These are phyloP conservation scores for Spea multiplicata DNA, from an alignment of 2,113 vertebrate genomes.

Conservation along the genomic window DNA sequence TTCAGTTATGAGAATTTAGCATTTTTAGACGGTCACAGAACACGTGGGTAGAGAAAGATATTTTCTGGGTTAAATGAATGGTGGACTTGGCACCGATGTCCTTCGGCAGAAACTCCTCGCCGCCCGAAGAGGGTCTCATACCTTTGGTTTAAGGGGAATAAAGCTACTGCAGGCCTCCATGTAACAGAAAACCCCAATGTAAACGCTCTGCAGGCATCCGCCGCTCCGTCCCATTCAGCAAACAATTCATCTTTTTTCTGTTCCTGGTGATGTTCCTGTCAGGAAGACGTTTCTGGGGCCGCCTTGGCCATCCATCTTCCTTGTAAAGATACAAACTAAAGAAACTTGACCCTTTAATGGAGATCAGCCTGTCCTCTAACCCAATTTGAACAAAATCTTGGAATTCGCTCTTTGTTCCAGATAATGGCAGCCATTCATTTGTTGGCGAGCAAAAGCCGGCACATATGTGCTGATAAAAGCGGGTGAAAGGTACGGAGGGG, in stretches of 20 bases:
- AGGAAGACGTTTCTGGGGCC: conserved; percentile 20
- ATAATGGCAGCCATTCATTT: conserved; percentile 47
- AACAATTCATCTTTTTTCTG: conserved; percentile 40
- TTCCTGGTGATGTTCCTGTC: conserved; percentile 22
- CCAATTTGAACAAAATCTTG: conserved; percentile 46
- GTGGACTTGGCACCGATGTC: background rate
- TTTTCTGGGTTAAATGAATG: too few species aligned
- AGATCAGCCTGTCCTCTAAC: conserved; percentile 14
- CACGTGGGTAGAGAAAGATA: too few species aligned
- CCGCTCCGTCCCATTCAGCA: conserved; percentile 27
- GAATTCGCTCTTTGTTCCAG: conserved; percentile 37
- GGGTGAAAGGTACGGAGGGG: background rate
- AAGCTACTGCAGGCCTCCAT: conserved; percentile 38
- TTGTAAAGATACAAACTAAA: conserved; percentile 35
- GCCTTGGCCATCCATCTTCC: conserved; percentile 39
- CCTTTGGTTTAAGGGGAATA: conserved; percentile 1
- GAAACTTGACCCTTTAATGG: conserved; percentile 48
- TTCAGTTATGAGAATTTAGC: too few species aligned
- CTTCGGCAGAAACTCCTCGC: background rate
- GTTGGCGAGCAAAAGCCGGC: conserved; percentile 7
- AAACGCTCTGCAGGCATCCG: conserved; percentile 26
- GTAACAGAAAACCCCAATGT: conserved; percentile 31
- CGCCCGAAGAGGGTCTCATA: background rate
- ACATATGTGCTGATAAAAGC: conserved; percentile 15
- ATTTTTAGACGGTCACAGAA: too few species aligned